Evolutionary conservation across 2,797 vertebrate genomes (phyloP).

Genomic region (Lindbergichthys nudifrons): DNA sequence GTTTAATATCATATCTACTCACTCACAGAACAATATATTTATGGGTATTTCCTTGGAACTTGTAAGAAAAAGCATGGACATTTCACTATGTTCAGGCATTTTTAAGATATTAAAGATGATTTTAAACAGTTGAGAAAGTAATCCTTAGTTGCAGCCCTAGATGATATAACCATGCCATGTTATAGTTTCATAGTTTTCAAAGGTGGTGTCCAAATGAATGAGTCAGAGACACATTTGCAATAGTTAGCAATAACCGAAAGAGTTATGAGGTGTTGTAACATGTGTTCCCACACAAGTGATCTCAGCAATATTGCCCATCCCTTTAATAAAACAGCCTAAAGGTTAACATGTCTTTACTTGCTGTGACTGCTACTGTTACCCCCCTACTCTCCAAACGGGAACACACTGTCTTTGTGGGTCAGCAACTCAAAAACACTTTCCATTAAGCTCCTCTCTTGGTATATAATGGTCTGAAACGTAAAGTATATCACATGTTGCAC

Average conservation of each 20-base stretch:
- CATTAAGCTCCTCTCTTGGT: too few species aligned
- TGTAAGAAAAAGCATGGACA: background rate
- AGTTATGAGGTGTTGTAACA: background rate
- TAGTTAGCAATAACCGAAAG: too few species aligned
- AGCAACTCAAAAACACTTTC: accelerated
- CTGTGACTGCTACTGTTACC: background rate
- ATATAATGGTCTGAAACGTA: background rate
- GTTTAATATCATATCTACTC: too few species aligned
- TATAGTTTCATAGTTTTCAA: background rate
- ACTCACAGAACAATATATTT: too few species aligned
- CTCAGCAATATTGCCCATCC: background rate
- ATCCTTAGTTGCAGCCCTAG: too few species aligned
- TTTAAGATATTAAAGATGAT: too few species aligned
- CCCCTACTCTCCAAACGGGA: background rate
- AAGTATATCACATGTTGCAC: background rate
- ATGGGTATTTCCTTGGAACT: background rate
- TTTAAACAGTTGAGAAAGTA: too few species aligned
- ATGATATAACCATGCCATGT: background rate
- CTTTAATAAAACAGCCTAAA: background rate
- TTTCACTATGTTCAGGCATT: too few species aligned
- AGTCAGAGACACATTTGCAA: background rate
- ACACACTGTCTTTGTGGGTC: background rate
- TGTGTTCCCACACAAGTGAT: too few species aligned
- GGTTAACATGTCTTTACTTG: background rate
- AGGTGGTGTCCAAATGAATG: background rate